These are phyloP conservation scores for Drosophila sechellia DNA, from an alignment of 1,140 invertebrate genomes.

Conservation along the genomic window DNA sequence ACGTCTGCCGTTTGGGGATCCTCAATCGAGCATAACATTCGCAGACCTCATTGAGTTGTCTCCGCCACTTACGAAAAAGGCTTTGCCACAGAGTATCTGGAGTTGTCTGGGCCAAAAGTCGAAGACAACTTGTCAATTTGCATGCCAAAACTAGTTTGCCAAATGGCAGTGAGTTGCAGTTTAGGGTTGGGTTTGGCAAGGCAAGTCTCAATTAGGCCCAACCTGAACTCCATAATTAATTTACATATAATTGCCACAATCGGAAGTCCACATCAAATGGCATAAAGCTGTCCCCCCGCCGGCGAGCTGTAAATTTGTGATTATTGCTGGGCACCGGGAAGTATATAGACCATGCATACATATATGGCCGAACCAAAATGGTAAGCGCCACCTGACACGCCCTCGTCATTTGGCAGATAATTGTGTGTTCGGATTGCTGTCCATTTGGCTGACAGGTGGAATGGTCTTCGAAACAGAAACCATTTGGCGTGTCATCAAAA, in stretches of 20 bases:
- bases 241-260: conserved; percentile 54
- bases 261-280: conserved; percentile 37
- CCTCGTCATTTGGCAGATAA: conserved; percentile 28
- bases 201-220: conserved; percentile 1
- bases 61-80: conserved; percentile 51
- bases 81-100: conserved; percentile 29
- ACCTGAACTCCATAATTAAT: conserved; percentile 45
- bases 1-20: conserved; percentile 22
- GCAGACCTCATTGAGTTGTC: conserved; percentile 62
- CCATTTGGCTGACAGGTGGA: conserved; percentile 62
- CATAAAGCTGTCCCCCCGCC: conserved; percentile 36
- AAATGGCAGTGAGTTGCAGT: conserved; percentile 3
- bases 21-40: conserved; percentile 68
- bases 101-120: conserved; percentile 42
- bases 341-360: conserved; percentile 2
- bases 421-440: conserved; percentile 47
- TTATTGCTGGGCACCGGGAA: conserved; percentile 27
- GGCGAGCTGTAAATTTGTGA: conserved; percentile 60
- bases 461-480: conserved; percentile 57
- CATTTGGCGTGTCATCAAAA: conserved; percentile 76
- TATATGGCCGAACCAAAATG: not conserved
- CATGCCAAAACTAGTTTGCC: conserved; percentile 47
- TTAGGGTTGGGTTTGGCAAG: conserved; percentile 5
- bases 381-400: conserved; percentile 37
- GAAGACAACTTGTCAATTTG: conserved; percentile 30